Evolutionary conservation across 2,113 vertebrate species (phyloP), one percentile per base, ranked within the genome.

Genomic region (Formicarius rufipectus): DNA sequence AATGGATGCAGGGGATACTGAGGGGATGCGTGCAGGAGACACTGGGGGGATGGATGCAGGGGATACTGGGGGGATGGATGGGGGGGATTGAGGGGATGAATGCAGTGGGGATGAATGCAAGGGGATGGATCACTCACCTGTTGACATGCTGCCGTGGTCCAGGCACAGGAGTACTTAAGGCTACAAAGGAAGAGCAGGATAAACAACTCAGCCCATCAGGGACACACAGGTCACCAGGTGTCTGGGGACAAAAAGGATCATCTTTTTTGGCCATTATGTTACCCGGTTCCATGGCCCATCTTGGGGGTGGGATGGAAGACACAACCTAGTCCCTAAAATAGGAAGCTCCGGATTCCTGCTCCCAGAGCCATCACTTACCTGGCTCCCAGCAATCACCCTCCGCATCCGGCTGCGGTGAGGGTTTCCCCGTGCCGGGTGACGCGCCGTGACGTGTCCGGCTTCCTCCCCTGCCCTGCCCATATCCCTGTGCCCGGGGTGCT

Each of bases 111-210:
- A 28, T 52, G 50, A 28, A 73, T 15, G 39, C 25, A 27, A 33
- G 2, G 39, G 12, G 16, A 27, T 0, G 0, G 40, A 59, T 66
- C 75, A 31, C 86, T 97, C 97, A 98, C 99, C 98, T 98, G 96
- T 3, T 2, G 98, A 97, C 99, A 99, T 99, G 95, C 47, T 98
- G 97, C 69, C 24, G 73, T 22, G 69, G 95, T 96, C 72, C 79
- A 89, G 90, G 94, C 78, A 76, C 76, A 90, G 81, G 72, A 94
- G n/a, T 89, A 45, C 90, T 96, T 96, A 96, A 83, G 96, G 95
- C 98, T 98, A 55, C 19, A 76, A 90, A 52, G 22, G 94, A 35
- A 64, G 79, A 47, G 80, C 16, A 58, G 25, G 75, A 77, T 72
- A 74, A 92, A 64, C 40, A 52, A 31, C 35, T 28, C 44, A 33